phyloP scores from a whole-genome alignment of 2,888 invertebrate genomes.

The Melolontha melolontha region DNA sequence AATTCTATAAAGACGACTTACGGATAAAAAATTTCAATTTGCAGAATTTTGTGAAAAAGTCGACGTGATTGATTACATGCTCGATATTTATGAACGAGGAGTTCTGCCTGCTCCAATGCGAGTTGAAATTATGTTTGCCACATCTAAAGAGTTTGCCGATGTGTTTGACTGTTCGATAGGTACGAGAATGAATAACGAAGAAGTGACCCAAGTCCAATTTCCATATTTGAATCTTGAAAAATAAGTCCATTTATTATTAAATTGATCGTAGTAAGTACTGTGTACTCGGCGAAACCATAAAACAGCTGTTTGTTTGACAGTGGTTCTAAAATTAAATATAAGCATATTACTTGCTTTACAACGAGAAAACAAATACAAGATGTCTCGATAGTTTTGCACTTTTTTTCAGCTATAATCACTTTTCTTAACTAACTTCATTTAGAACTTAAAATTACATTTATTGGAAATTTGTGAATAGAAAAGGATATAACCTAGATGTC shows the following conservation, averaged over 20 bases:
- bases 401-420: no score
- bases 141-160: slow-evolving; percentile 51
- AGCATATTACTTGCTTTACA: no score
- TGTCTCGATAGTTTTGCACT: no score
- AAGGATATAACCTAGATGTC: no score
- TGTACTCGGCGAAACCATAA: no score
- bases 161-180: slow-evolving; percentile 52
- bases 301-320: no score
- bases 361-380: no score
- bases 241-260: background rate
- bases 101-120: slow-evolving; percentile 52
- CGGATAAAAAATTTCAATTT: slow-evolving; percentile 26
- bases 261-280: no score
- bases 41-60: slow-evolving; percentile 54
- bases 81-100: slow-evolving; percentile 52
- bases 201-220: slow-evolving; percentile 48
- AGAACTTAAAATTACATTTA: no score
- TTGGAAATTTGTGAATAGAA: no score
- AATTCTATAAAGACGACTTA: no score
- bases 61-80: slow-evolving; percentile 50
- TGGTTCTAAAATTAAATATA: background rate
- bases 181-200: slow-evolving; percentile 49
- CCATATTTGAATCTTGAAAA: slow-evolving; percentile 48
- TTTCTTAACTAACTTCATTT: no score
- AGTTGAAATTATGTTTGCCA: slow-evolving; percentile 53